Evolutionary conservation across 2,797 vertebrate genomes (phyloP), one percentile per base, ranked within the genome.

Genomic region (Oryzias dopingdopingensis): DNA sequence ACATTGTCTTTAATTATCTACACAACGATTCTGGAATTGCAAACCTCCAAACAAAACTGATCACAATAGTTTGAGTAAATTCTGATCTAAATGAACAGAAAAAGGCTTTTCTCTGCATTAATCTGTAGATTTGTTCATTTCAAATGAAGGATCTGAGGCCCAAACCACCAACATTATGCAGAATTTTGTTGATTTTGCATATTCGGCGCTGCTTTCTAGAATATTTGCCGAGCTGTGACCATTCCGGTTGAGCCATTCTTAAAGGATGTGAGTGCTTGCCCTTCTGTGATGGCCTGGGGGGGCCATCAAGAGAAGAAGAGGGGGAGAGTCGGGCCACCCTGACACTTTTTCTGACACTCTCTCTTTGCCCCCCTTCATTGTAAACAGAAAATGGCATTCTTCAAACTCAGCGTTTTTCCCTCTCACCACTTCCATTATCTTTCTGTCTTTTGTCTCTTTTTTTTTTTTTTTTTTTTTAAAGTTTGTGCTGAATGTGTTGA

Each of bases 381-480:
- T 68, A 79, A 87, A 88, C 84, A 75, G 61, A 83, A 86, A 83
- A 82, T 87, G 85, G 84, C 87, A 87, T 88, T 85, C 80, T 81
- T 75, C 69, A 0, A 80, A 59, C 81, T 89, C 87, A 89, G 87
- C 87, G 17, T 59, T 79, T 84, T 79, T 52, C 41, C 60, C 56
- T 57, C 40, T 60, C 14, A 17, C 16, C 6, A 5, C 58, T 60
- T 49, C 63, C 44, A 66, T 65, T 79, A 74, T 74, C 72, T 74
- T 14, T 67, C 67, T 72, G 59, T 67, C 77, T 81, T 85, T 77
- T 84, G 68, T 65, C 44, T 4, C 32, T 13, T 10, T 37, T 13
- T 37, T 10, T 22, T 67, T 52, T 44, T 7, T n/a, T 41, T 22
- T 62, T 40, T 49, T 74, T 69, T 64, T 68, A 67, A 29, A 42